Evolutionary conservation across 2,113 vertebrate genomes (phyloP).

Genomic region (Gallinago paraguaiae): DNA sequence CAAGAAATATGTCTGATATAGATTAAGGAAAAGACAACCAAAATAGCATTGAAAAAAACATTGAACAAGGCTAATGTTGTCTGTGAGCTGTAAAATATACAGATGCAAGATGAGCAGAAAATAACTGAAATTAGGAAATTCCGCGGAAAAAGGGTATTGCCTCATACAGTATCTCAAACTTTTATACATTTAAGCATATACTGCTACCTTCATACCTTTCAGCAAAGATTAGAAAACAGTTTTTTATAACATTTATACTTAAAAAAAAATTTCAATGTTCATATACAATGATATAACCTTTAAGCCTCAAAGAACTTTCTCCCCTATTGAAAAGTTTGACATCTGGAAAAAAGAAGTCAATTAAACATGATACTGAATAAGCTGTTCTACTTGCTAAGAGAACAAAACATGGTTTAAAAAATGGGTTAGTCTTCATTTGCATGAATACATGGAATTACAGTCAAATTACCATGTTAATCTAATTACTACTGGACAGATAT

Average conservation of each 20-base stretch:
- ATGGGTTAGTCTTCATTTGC: not conserved
- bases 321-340: not conserved
- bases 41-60: not conserved
- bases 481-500: constrained; percentile 3
- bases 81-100: not conserved
- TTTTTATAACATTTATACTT: not conserved
- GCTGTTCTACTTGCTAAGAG: not conserved
- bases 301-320: not conserved
- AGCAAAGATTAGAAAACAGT: not conserved
- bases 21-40: not conserved
- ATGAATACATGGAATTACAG: not conserved
- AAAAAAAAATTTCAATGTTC: not conserved
- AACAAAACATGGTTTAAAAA: not conserved
- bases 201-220: not conserved
- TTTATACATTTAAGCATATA: not conserved
- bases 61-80: not conserved
- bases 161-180: not conserved
- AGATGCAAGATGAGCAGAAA: not conserved
- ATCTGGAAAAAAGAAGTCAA: not conserved
- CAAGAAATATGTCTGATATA: not conserved
- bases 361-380: not conserved
- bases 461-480: not conserved
- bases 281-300: not conserved
- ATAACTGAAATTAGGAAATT: not conserved
- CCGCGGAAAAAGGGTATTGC: not conserved